A percentile compares a stretch with the other conserved stretches of the same genome.
phyloP scores from a whole-genome alignment of 2,113 vertebrate genomes.

The Crypturellus undulatus region DNA sequence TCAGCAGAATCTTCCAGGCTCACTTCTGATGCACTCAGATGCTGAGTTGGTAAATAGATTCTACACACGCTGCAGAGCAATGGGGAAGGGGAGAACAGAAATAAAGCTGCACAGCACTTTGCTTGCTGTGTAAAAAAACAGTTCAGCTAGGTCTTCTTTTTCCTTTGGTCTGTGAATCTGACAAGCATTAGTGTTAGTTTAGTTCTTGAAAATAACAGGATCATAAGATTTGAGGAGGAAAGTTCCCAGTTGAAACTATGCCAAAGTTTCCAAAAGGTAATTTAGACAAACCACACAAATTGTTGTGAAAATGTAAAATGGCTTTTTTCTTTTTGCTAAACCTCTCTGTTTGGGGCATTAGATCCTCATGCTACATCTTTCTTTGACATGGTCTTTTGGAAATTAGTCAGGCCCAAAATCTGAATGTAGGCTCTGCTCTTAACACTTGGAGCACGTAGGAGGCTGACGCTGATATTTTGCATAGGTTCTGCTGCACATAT shows the following conservation, averaged over 20 bases:
- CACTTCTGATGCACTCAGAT: not conserved
- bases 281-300: not conserved
- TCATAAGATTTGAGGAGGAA: not conserved
- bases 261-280: not conserved
- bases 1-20: not conserved
- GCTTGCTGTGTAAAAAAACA: not conserved
- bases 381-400: slow-evolving; percentile 23
- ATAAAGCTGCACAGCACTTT: not conserved
- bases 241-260: not conserved
- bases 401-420: slow-evolving; percentile 3
- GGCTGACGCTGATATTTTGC: slow-evolving; percentile 61
- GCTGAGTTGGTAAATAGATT: not conserved
- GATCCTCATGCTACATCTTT: not conserved
- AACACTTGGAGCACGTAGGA: slow-evolving; percentile 62
- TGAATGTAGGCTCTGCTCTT: slow-evolving; percentile 39
- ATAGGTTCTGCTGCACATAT: slow-evolving; percentile 58
- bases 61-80: not conserved
- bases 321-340: not conserved
- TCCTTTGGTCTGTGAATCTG: not conserved
- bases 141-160: not conserved
- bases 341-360: not conserved
- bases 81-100: not conserved
- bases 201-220: not conserved
- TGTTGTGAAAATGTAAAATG: not conserved
- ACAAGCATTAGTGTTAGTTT: not conserved